These are phyloP conservation scores for Polyodon spathula DNA, from an alignment of 2,113 vertebrate genomes.

Conservation along the genomic window DNA sequence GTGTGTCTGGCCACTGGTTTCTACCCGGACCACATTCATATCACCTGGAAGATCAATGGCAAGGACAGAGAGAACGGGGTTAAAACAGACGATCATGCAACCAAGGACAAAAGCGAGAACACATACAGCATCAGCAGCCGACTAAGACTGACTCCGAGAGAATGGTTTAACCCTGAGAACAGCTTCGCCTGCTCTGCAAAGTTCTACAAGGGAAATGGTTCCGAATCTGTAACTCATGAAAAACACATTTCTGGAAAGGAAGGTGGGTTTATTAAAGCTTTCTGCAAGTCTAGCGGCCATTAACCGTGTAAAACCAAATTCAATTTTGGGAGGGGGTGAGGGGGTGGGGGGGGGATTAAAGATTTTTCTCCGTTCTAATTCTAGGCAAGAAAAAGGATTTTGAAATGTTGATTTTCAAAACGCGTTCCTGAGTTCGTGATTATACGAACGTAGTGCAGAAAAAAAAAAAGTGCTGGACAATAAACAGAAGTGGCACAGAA, in stretches of 20 bases:
- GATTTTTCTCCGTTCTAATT: too few relatives aligned
- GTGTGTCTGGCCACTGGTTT: slow-evolving; percentile 61
- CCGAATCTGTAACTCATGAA: accelerated
- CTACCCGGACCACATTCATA: slow-evolving; percentile 53
- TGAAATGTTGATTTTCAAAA: too few relatives aligned
- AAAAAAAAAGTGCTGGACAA: too few relatives aligned
- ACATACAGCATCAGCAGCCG: slow-evolving; percentile 53
- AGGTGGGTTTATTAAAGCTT: slow-evolving; percentile 1
- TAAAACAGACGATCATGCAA: slow-evolving; percentile 35
- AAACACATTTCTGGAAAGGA: slow-evolving; percentile 20
- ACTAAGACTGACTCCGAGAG: slow-evolving; percentile 40
- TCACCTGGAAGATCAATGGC: slow-evolving; percentile 51
- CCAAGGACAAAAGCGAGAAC: accelerated
- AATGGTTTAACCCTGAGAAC: slow-evolving; percentile 47
- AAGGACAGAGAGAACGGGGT: slow-evolving; percentile 21
- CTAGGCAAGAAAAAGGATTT: too few relatives aligned
- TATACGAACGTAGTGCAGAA: too few relatives aligned
- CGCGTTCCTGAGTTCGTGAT: too few relatives aligned
- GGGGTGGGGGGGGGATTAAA: too few relatives aligned
- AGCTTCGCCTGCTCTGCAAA: slow-evolving; percentile 44
- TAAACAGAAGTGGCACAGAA: too few relatives aligned
- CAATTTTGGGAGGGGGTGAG: too few relatives aligned
- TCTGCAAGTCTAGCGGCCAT: too few relatives aligned
- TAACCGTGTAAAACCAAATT: too few relatives aligned
- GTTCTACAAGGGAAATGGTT: slow-evolving; percentile 20